Conservation (phyloP, 2,888 invertebrate genomes). For the Saturnia pavonia region DNA sequence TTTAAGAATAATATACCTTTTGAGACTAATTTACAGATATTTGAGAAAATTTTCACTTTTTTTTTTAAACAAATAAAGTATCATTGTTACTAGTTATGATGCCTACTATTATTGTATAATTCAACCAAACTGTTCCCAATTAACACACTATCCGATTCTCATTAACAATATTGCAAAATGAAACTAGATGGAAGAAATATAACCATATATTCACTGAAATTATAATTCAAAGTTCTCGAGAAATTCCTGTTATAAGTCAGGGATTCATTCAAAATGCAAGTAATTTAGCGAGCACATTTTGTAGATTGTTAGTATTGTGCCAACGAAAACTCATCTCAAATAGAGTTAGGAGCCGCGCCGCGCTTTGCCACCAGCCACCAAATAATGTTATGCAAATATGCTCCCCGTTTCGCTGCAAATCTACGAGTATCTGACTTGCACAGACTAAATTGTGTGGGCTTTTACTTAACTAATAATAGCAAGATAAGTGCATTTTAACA, state of each 20-base stretch:
- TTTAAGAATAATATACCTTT: neutral
- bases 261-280: slow-evolving; percentile 33
- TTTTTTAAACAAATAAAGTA: neutral
- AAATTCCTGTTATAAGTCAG: slow-evolving; percentile 17
- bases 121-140: neutral
- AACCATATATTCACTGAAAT: neutral
- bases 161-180: neutral
- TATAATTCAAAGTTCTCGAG: neutral
- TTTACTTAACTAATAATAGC: no score
- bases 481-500: no score
- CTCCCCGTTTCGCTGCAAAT: slow-evolving; percentile 23
- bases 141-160: neutral
- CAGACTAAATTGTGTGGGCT: no score
- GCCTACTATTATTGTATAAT: neutral
- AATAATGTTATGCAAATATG: slow-evolving; percentile 31
- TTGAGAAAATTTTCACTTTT: neutral
- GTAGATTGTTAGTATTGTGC: slow-evolving; percentile 33
- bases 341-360: slow-evolving; percentile 17
- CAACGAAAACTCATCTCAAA: slow-evolving; percentile 29
- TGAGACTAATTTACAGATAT: neutral
- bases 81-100: neutral
- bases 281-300: slow-evolving; percentile 40
- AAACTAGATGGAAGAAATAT: neutral
- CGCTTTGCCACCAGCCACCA: slow-evolving; percentile 23
- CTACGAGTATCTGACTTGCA: neutral